Base-by-base conservation (phyloP, 1,140 invertebrate species). In the Pogonomyrmex barbatus region DNA sequence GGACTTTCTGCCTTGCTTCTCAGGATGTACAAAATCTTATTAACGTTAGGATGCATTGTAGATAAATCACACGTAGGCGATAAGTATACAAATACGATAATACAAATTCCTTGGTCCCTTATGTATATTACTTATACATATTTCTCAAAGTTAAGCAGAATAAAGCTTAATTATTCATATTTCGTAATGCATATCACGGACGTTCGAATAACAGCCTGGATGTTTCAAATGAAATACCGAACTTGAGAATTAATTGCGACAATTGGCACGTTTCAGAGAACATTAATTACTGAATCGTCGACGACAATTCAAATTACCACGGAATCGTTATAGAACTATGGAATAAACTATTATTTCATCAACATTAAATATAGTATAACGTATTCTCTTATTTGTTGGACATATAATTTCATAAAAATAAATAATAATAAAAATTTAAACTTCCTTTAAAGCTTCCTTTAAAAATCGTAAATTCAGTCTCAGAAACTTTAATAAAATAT, bases 131-230 rank as follows among this genome's bases (percentile, higher is more conserved):
- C 12, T 58, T 30, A 52, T n/a, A 39, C 12, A 14, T 45, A 33
- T 82, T 12, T 17, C 39, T 58, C 14, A 24, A 47, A 82, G 58
- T n/a, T 24, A 14, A 71, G n/a, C 5, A 10, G 33, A 65, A 36
- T 47, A 65, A 56, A 82, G 79, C 65, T 82, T 47, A 58, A 82
- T 82, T 82, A 82, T 73, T 58, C 52, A 10, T 82, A 73, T 71
- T 73, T 82, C 8, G 52, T 5, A 81, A 12, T 54, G 4, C 52
- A 24, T 36, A 47, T 70, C 17, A 1, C 39, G 2, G 12, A 8
- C 12, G 70, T 81, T 70, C 52, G 14, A 4, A 45, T 71, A 71
- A 70, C 39, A 56, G 14, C 24, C 14, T 17, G 39, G 65, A 71
- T 70, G 39, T 82, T 56, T 45, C 24, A 33, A 71, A 71, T 82